Evolutionary conservation across 2,888 invertebrate species (phyloP).

Genomic region (Junonia oenone): DNA sequence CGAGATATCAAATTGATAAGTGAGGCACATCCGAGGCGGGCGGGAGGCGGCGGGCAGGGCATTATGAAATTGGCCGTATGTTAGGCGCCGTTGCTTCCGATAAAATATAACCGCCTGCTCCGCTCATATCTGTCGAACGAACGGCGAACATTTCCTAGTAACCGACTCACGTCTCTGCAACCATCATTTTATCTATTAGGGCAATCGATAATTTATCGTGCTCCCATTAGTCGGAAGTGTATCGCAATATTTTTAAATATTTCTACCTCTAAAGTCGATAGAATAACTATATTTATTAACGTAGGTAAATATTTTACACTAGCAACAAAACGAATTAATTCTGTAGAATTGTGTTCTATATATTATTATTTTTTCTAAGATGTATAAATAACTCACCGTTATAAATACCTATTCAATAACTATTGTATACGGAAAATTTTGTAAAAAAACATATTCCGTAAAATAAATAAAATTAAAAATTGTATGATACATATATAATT

Average conservation of each 20-base stretch:
- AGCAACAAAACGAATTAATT: background rate
- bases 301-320: background rate
- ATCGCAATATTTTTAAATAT: background rate
- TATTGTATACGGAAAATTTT: too few species aligned
- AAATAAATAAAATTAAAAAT: too few species aligned
- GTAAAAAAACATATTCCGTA: too few species aligned
- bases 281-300: background rate
- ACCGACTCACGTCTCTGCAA: conserved; percentile 53
- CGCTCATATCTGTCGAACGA: conserved; percentile 73
- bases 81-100: conserved; percentile 76
- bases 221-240: conserved; percentile 27
- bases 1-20: conserved; percentile 79
- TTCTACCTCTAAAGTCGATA: background rate
- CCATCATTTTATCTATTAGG: conserved; percentile 56
- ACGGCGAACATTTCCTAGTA: conserved; percentile 46
- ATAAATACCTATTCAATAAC: too few species aligned
- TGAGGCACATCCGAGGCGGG: conserved; percentile 69
- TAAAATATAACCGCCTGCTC: conserved; percentile 74
- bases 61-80: conserved; percentile 80
- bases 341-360: background rate
- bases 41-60: conserved; percentile 43
- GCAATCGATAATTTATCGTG: conserved; percentile 54
- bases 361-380: background rate
- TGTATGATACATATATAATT: too few species aligned
- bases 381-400: too few species aligned